These are phyloP conservation scores for Typhlichthys subterraneus DNA, from an alignment of 2,797 vertebrate genomes.

Conservation along the genomic window DNA sequence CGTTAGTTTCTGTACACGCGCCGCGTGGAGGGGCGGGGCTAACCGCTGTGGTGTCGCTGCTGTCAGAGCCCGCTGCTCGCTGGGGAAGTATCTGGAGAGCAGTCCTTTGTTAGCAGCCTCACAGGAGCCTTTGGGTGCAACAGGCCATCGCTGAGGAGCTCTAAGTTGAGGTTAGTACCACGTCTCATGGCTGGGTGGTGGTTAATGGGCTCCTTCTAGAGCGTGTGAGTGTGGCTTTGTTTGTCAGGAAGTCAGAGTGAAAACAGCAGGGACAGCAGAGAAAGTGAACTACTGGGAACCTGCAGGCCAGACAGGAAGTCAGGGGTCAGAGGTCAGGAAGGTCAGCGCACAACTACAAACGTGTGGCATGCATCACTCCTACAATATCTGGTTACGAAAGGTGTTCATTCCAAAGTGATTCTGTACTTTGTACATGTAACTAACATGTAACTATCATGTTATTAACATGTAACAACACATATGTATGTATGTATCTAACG, in stretches of 20 bases:
- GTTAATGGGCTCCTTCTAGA: slow-evolving; percentile 88
- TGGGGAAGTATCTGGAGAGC: too few species aligned
- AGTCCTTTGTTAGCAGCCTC: too few species aligned
- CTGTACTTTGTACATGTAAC: too few species aligned
- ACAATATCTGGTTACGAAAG: too few species aligned
- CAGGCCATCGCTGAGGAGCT: too few species aligned
- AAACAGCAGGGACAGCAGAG: slow-evolving; percentile 94
- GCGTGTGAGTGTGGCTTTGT: slow-evolving; percentile 85
- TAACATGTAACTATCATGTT: too few species aligned
- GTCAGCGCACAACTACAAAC: slow-evolving; percentile 13
- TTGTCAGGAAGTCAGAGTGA: slow-evolving; percentile 92
- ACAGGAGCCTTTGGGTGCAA: too few species aligned
- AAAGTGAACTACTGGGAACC: slow-evolving; percentile 94
- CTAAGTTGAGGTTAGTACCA: too few species aligned
- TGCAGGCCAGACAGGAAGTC: slow-evolving; percentile 92
- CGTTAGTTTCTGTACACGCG: slow-evolving; percentile 72
- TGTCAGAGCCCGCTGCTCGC: slow-evolving; percentile 66
- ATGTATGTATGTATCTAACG: too few species aligned
- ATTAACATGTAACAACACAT: too few species aligned
- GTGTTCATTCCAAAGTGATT: too few species aligned
- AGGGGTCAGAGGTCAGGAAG: slow-evolving; percentile 70
- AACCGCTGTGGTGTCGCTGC: slow-evolving; percentile 70
- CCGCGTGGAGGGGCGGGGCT: slow-evolving; percentile 62
- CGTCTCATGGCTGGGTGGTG: slow-evolving; percentile 79
- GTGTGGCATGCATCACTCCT: too few species aligned